phyloP scores from a whole-genome alignment of 2,888 invertebrate species.

The Cephalotes varians region DNA sequence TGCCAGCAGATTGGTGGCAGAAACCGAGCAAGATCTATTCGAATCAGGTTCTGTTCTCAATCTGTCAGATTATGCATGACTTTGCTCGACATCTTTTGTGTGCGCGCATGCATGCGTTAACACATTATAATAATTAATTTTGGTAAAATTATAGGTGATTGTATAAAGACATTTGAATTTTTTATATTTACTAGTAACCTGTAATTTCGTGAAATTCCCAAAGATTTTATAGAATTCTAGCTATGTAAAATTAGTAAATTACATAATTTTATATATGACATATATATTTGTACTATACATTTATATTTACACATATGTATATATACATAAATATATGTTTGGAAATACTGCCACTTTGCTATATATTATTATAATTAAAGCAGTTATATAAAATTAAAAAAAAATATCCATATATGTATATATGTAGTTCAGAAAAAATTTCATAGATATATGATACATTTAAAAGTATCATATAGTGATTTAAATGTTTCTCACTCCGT shows the following conservation, averaged over 20 bases:
- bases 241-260: background rate
- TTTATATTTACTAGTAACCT: background rate
- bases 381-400: background rate
- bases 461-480: no score
- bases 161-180: background rate
- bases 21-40: no score
- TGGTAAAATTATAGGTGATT: background rate
- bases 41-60: no score
- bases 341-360: background rate
- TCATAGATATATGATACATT: no score
- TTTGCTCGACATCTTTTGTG: no score
- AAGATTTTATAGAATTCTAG: background rate
- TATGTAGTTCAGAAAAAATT: no score
- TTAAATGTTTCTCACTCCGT: background rate
- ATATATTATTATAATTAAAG: constrained; percentile 2
- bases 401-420: no score
- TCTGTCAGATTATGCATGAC: background rate
- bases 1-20: no score
- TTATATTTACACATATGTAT: constrained; percentile 7
- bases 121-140: background rate
- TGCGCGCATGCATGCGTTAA: no score
- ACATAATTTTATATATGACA: background rate
- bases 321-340: background rate
- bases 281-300: background rate
- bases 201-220: background rate